These are phyloP conservation scores for Leptoclinus maculatus DNA, from an alignment of 2,797 vertebrate genomes.

Conservation along the genomic window DNA sequence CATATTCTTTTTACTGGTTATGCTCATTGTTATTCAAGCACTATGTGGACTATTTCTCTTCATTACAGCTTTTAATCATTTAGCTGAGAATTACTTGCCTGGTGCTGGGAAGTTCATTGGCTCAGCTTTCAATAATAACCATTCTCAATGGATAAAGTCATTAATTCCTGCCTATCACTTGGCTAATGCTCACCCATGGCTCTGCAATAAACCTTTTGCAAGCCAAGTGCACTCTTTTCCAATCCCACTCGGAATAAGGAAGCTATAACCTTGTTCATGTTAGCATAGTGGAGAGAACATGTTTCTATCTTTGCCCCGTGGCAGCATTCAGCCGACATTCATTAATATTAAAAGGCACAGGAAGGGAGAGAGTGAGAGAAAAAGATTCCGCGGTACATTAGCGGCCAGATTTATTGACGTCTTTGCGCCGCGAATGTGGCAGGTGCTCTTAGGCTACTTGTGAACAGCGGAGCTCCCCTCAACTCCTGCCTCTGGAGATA, in stretches of 20 bases:
- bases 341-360: conserved; percentile 79
- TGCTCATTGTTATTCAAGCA: conserved; percentile 59
- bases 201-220: conserved; percentile 43
- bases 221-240: conserved; percentile 34
- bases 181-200: conserved; percentile 57
- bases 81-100: conserved; percentile 39
- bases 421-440: conserved; percentile 80
- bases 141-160: conserved; percentile 51
- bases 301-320: conserved; percentile 75
- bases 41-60: conserved; percentile 48
- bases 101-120: conserved; percentile 43
- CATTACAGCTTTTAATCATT: conserved; percentile 61
- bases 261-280: conserved; percentile 67
- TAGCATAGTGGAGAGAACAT: conserved; percentile 68
- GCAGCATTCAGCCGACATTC: conserved; percentile 69
- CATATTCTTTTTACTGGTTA: conserved; percentile 30
- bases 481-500: conserved; percentile 59
- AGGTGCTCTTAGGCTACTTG: conserved; percentile 80
- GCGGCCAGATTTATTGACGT: conserved; percentile 83
- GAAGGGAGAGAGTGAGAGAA: conserved; percentile 49
- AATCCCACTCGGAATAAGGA: conserved; percentile 48
- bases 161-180: conserved; percentile 58
- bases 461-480: conserved; percentile 61
- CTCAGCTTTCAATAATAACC: conserved; percentile 54
- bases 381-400: conserved; percentile 81